Base-by-base conservation (phyloP, 2,888 invertebrate genomes). In the Anthoptus insignis region DNA sequence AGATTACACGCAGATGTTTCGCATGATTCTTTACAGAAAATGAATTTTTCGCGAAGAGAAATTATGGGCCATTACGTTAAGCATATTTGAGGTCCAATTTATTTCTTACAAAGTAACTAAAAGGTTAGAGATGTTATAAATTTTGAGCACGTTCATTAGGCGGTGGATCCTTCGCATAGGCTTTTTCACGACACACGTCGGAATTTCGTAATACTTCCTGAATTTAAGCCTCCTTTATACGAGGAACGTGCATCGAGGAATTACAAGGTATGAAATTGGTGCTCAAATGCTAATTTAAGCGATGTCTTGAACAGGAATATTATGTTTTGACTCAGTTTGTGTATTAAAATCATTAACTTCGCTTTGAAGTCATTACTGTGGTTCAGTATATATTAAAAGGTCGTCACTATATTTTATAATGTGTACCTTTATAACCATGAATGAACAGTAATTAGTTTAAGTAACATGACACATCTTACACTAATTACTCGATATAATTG, bases 161-260 rank as follows among this genome's bases (percentile, higher is more conserved):
- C 82, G 75, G 74, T 77, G 74, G 76, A 81, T 80, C 81, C 81
- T 80, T 75, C 85, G 84, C 83, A 80, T 80, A 75, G 78, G 87
- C 89, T 89, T 86, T 89, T 87, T 78, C 77, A 77, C 86, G 85
- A 89, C 90, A 89, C 89, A 88, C 88, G 90, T 88, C 76, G 91
- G 91, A 90, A 91, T 92, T 91, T 91, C 81, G 84, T 91, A 91
- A 89, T 87, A 88, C 91, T 91, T 89, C 81, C 90, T 87, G 89
- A 91, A 91, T 89, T 89, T 89, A 88, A 86, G 82, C 77, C 77
- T 71, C 73, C 74, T 76, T 81, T 59, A 72, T 69, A 21, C 27
- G 29, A 22, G 3, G 11, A 34, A 32, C 19, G 19, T 54, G 37
- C 24, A 39, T 54, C 37, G 54, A 19, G 37, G 32, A 34, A 21